phyloP scores from a whole-genome alignment of 2,797 vertebrate species.

The Gorsachius magnificus region DNA sequence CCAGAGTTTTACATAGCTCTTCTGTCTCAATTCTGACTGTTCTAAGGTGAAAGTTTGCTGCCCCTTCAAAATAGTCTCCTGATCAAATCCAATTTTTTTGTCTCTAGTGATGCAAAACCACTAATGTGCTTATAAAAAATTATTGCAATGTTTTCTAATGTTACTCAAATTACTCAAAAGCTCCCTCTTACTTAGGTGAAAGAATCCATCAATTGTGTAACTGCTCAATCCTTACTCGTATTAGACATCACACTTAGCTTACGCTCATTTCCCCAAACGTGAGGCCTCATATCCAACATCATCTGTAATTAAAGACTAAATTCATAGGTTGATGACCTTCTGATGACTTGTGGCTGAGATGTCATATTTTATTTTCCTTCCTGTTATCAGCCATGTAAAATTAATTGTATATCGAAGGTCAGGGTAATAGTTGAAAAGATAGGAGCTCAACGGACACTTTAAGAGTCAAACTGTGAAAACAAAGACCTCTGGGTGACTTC shows the following conservation, averaged over 20 bases:
- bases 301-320: background rate
- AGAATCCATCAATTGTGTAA: background rate
- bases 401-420: background rate
- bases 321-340: background rate
- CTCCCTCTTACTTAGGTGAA: background rate
- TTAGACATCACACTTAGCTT: background rate
- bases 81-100: background rate
- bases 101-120: background rate
- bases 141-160: background rate
- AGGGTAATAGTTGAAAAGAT: background rate
- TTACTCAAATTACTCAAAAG: background rate
- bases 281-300: background rate
- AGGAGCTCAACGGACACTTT: background rate
- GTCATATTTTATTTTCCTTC: background rate
- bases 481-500: background rate
- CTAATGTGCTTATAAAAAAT: background rate
- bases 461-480: background rate
- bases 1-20: background rate
- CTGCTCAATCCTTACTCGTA: background rate
- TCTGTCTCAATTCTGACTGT: background rate
- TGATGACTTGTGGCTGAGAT: background rate
- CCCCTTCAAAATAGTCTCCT: rapidly evolving
- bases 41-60: background rate
- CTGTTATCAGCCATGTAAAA: background rate
- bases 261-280: background rate